Evolutionary conservation across 2,113 vertebrate species (phyloP).

Genomic region (Ophthalmolycus amberensis): DNA sequence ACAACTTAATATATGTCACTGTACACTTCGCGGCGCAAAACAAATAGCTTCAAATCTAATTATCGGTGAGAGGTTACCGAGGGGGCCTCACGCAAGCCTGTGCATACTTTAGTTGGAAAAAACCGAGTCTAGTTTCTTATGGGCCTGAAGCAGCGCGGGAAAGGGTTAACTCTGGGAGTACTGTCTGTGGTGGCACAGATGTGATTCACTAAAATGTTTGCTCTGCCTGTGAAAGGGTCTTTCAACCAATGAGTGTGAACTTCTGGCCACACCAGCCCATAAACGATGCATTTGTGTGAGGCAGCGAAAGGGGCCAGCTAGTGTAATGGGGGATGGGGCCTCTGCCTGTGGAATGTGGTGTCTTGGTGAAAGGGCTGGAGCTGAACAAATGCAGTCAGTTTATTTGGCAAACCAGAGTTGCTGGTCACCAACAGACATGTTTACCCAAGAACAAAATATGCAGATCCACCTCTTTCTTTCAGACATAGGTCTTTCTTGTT

Average conservation of each 20-base stretch:
- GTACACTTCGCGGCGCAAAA: slow-evolving; percentile 38
- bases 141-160: slow-evolving; percentile 5
- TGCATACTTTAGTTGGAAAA: slow-evolving; percentile 39
- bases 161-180: slow-evolving; percentile 61
- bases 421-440: slow-evolving; percentile 70
- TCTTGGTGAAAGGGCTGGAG: slow-evolving; percentile 79
- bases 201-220: slow-evolving; percentile 80
- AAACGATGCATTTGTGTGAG: slow-evolving; percentile 81
- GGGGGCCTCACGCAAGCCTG: slow-evolving; percentile 13
- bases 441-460: slow-evolving; percentile 69
- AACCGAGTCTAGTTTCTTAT: not conserved
- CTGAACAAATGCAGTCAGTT: slow-evolving; percentile 80
- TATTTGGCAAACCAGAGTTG: slow-evolving; percentile 80
- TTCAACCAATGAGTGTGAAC: slow-evolving; percentile 83
- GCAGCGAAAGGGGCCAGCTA: slow-evolving; percentile 75
- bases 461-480: slow-evolving; percentile 56
- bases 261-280: slow-evolving; percentile 80
- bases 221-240: slow-evolving; percentile 79
- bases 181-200: slow-evolving; percentile 75
- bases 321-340: slow-evolving; percentile 78
- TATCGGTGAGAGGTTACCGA: slow-evolving; percentile 18
- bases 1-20: slow-evolving; percentile 4
- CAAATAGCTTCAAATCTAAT: slow-evolving; percentile 58
- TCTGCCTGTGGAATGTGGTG: slow-evolving; percentile 81
- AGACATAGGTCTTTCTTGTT: slow-evolving; percentile 10